These are phyloP conservation scores for Thysanoteuthis rhombus DNA, from an alignment of 2,888 invertebrate species.

Conservation along the genomic window DNA sequence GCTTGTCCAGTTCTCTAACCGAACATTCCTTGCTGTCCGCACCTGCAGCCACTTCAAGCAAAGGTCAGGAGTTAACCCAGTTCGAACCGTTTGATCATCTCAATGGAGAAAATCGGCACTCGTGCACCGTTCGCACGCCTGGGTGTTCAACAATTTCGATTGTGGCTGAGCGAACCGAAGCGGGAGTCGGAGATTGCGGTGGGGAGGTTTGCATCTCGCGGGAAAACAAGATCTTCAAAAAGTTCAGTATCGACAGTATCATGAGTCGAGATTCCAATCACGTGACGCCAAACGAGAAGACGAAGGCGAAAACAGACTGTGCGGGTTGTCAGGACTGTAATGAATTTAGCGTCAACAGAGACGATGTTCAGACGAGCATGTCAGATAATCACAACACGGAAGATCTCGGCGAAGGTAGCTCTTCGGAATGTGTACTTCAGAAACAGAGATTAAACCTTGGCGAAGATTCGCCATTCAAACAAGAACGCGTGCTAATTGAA, in stretches of 20 bases:
- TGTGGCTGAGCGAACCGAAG: neutral
- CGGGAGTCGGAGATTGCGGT: neutral
- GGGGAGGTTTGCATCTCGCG: neutral
- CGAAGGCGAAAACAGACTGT: neutral
- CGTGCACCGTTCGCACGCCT: neutral
- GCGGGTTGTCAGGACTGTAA: slow-evolving; percentile 22
- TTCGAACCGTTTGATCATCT: neutral
- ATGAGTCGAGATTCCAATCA: neutral
- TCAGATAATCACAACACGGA: neutral
- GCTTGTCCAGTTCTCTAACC: neutral
- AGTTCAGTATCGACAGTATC: neutral
- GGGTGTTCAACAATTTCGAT: neutral
- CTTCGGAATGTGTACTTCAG: neutral
- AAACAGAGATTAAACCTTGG: slow-evolving; percentile 36
- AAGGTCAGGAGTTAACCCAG: neutral
- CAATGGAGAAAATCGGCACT: neutral
- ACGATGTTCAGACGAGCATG: neutral
- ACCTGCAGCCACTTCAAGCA: neutral
- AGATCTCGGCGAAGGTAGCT: neutral
- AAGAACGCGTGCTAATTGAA: neutral
- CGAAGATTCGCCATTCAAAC: slow-evolving; percentile 18
- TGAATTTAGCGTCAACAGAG: slow-evolving; percentile 21
- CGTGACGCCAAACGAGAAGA: neutral
- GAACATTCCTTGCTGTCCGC: neutral
- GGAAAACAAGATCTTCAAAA: neutral